A percentile compares a stretch with the other conserved stretches of the same genome.
Conservation (phyloP, 2,113 vertebrate genomes). For the Phylloscopus trochilus region DNA sequence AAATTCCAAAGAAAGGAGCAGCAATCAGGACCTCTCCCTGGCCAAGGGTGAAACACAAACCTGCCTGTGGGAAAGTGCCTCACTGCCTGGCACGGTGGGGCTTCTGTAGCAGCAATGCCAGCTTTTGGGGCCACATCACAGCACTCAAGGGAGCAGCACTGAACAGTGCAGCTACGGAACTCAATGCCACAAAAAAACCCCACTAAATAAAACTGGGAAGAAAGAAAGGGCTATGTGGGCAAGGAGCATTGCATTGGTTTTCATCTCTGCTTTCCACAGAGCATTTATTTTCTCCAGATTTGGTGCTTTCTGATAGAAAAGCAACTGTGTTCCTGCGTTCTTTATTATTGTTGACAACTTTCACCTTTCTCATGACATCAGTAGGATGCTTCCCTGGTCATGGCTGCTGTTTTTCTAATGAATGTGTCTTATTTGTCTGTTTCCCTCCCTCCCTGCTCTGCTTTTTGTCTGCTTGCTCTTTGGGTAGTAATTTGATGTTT, state of each 20-base stretch:
- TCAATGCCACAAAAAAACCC: fast-evolving
- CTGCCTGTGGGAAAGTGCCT: neutral
- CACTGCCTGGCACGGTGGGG: fast-evolving
- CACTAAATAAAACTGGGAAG: neutral
- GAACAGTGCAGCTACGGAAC: neutral
- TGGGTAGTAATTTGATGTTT: no score
- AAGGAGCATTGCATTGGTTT: neutral
- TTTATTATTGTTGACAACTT: no score
- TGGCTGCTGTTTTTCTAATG: no score
- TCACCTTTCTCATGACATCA: no score
- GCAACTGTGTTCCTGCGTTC: no score
- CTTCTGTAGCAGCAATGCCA: neutral
- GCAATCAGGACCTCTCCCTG: neutral
- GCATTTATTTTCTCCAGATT: no score
- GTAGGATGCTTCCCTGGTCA: no score
- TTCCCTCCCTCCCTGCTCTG: no score
- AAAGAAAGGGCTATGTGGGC: neutral
- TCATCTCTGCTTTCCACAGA: neutral
- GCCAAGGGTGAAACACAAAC: neutral
- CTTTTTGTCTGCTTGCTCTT: no score
- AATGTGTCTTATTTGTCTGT: no score
- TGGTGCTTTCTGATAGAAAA: no score
- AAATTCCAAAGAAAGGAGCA: neutral
- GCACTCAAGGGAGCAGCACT: neutral
- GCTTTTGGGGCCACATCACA: neutral